These are phyloP conservation scores for Dorcus hopei DNA, from an alignment of 2,888 invertebrate genomes.

Conservation along the genomic window DNA sequence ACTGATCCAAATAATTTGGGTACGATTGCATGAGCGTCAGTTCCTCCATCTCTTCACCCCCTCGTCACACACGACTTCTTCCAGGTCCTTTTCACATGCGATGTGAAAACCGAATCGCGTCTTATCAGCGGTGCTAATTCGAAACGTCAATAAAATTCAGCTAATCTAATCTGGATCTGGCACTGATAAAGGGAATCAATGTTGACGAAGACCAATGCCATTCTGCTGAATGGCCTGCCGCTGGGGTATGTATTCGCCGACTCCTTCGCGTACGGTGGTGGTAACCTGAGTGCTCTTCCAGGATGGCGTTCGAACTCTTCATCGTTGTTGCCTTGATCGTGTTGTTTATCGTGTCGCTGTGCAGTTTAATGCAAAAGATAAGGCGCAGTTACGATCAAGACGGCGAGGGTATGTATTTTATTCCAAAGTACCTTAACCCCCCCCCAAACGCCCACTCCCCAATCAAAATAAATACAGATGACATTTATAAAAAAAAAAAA, in stretches of 20 bases:
- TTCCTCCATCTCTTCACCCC: too few relatives aligned
- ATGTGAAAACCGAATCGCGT: background rate
- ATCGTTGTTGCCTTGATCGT: slow-evolving; percentile 36
- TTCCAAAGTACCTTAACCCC: background rate
- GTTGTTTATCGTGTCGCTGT: slow-evolving; percentile 39
- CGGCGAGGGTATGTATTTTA: slow-evolving; percentile 7
- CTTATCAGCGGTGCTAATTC: too few relatives aligned
- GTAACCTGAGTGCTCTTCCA: slow-evolving; percentile 14
- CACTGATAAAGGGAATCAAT: slow-evolving; percentile 5
- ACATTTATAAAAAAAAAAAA: too few relatives aligned
- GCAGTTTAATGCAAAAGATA: slow-evolving; percentile 40
- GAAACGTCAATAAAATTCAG: too few relatives aligned
- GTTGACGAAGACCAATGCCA: slow-evolving; percentile 9
- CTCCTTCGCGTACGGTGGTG: background rate
- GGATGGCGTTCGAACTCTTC: slow-evolving; percentile 38
- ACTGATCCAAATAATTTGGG: background rate
- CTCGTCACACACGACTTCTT: too few relatives aligned
- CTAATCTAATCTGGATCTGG: slow-evolving; percentile 8
- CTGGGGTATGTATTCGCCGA: slow-evolving; percentile 5
- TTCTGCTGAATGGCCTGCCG: slow-evolving; percentile 4
- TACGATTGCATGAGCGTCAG: background rate
- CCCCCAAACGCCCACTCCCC: background rate
- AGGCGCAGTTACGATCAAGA: slow-evolving; percentile 37
- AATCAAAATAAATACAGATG: too few relatives aligned
- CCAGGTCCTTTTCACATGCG: background rate